Evolutionary conservation across 1,140 invertebrate genomes (phyloP).

Genomic region (Bombus superbus): DNA sequence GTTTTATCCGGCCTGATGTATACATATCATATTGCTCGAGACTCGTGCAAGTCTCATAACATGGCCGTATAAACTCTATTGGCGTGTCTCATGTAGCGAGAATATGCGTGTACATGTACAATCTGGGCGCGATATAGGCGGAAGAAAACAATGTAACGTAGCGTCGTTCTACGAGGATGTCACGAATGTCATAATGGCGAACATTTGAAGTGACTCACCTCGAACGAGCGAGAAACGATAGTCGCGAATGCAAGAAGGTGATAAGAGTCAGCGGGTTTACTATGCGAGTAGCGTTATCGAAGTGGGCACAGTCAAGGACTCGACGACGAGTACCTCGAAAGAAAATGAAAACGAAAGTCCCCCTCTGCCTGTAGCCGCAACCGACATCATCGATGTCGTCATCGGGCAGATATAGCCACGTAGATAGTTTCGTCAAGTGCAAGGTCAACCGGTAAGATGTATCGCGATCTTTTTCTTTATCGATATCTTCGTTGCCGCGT

Average conservation of each 20-base stretch:
- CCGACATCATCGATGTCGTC: conserved; percentile 37
- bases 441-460: conserved; percentile 16
- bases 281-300: conserved; percentile 39
- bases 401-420: conserved; percentile 36
- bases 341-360: conserved; percentile 48
- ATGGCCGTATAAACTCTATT: not conserved
- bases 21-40: not conserved
- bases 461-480: not conserved
- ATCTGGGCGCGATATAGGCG: not conserved
- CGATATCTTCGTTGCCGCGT: no score
- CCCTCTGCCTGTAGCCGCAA: not conserved
- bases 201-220: conserved; percentile 8
- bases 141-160: not conserved
- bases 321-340: conserved; percentile 10
- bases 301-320: conserved; percentile 45
- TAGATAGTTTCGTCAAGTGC: conserved; percentile 40
- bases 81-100: not conserved
- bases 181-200: not conserved
- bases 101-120: not conserved
- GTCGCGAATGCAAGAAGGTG: conserved; percentile 7
- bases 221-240: conserved; percentile 3
- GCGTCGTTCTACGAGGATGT: conserved; percentile 11
- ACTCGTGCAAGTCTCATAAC: not conserved
- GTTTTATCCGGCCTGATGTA: not conserved
- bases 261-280: conserved; percentile 33